A percentile compares a stretch with the other conserved stretches of the same genome.
phyloP scores from a whole-genome alignment of 2,113 vertebrate genomes.

The Diphyllodes magnificus region DNA sequence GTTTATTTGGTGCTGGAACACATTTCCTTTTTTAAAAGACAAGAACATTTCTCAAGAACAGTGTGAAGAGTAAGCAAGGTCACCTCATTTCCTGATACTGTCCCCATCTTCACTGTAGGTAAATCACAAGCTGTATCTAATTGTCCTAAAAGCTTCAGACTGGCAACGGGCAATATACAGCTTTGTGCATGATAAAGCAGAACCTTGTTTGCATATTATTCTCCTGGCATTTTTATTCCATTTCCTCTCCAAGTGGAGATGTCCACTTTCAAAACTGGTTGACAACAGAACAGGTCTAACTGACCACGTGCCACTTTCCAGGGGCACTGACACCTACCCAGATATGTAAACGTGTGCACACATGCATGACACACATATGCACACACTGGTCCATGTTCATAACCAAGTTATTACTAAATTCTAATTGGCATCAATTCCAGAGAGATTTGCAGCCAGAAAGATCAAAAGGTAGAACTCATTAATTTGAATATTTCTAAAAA shows the following conservation, averaged over 20 bases:
- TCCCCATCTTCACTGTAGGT: background rate
- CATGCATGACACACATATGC: background rate
- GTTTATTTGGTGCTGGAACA: background rate
- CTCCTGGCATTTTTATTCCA: background rate
- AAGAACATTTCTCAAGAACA: background rate
- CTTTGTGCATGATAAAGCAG: background rate
- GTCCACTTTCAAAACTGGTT: background rate
- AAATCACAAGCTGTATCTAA: background rate
- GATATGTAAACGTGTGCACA: background rate
- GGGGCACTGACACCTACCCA: background rate
- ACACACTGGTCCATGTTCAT: background rate
- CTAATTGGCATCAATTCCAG: background rate
- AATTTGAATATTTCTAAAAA: slow-evolving; percentile 37
- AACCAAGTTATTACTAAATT: background rate
- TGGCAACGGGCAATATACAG: accelerated
- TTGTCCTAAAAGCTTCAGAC: background rate
- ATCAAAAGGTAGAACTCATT: slow-evolving; percentile 46
- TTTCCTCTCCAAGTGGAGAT: background rate
- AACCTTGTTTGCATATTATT: background rate
- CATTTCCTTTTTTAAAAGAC: background rate
- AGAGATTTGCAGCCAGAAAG: background rate
- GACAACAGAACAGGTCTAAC: background rate
- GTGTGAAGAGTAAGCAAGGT: background rate
- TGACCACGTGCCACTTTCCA: background rate
- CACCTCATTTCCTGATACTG: background rate